phyloP scores from a whole-genome alignment of 2,113 vertebrate genomes.

The Urocynchramus pylzowi region DNA sequence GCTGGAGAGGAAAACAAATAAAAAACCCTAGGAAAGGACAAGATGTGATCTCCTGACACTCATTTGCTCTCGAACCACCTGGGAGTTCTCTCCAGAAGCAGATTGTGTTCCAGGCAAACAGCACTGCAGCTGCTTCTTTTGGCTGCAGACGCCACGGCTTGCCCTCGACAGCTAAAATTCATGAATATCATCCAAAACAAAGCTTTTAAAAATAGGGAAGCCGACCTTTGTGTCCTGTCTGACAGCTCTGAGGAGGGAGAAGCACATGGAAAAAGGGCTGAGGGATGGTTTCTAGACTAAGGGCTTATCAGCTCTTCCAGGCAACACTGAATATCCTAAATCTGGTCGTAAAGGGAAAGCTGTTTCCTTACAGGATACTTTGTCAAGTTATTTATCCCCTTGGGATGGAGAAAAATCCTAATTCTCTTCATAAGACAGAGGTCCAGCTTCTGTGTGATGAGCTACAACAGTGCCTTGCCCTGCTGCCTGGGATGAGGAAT shows the following conservation, averaged over 20 bases:
- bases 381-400: neutral
- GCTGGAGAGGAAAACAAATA: neutral
- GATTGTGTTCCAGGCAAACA: constrained; percentile 16
- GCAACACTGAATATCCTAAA: neutral
- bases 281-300: neutral
- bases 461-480: neutral
- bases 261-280: neutral
- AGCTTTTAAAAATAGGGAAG: neutral
- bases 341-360: neutral
- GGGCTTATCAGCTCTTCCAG: neutral
- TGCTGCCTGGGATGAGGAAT: neutral
- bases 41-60: neutral
- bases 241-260: neutral
- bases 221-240: neutral
- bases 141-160: neutral
- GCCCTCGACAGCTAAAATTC: neutral
- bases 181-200: constrained; percentile 10
- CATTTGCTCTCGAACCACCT: neutral
- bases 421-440: neutral
- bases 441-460: neutral
- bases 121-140: constrained; percentile 24
- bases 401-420: neutral
- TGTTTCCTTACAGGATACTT: neutral
- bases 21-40: neutral
- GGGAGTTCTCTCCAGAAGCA: constrained; percentile 32